Percentiles rank a stretch among this genome's conserved stretches.
Conservation (phyloP, 2,888 invertebrate genomes). For the Protonemura montana region DNA sequence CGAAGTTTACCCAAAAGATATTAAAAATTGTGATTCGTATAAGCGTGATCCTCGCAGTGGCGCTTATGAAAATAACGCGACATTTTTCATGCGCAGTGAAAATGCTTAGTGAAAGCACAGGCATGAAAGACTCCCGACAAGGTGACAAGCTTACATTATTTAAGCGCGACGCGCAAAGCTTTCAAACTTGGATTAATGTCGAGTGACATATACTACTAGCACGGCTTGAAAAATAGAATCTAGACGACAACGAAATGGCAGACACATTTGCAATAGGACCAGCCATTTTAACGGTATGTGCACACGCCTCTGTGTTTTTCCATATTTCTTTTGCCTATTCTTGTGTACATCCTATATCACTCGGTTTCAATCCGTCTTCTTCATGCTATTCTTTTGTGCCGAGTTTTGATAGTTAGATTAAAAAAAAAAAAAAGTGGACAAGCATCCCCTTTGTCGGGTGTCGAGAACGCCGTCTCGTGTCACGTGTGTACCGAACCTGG, state of each 20-base stretch:
- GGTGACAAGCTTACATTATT: constrained; percentile 7
- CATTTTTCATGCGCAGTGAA: not conserved
- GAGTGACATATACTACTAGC: not conserved
- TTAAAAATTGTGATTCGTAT: not conserved
- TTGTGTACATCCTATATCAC: not conserved
- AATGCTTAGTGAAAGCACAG: not conserved
- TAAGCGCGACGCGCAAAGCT: not conserved
- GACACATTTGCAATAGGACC: no score
- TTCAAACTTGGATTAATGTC: constrained; percentile 12
- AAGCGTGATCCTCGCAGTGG: no score
- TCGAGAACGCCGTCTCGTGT: constrained; percentile 4
- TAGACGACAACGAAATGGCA: not conserved
- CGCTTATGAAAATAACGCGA: not conserved
- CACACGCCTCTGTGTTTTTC: not conserved
- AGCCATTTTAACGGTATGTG: not conserved
- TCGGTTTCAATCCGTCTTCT: constrained; percentile 13
- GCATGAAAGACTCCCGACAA: not conserved
- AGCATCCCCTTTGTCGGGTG: not conserved
- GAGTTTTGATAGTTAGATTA: constrained; percentile 23
- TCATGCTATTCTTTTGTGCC: constrained; percentile 16
- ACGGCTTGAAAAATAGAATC: not conserved
- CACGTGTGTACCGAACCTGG: not conserved
- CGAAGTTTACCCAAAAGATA: not conserved
- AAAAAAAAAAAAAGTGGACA: not conserved
- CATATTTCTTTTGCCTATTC: not conserved